Conservation (phyloP, 2,888 invertebrate genomes). For the Ferdinandea cuprea region DNA sequence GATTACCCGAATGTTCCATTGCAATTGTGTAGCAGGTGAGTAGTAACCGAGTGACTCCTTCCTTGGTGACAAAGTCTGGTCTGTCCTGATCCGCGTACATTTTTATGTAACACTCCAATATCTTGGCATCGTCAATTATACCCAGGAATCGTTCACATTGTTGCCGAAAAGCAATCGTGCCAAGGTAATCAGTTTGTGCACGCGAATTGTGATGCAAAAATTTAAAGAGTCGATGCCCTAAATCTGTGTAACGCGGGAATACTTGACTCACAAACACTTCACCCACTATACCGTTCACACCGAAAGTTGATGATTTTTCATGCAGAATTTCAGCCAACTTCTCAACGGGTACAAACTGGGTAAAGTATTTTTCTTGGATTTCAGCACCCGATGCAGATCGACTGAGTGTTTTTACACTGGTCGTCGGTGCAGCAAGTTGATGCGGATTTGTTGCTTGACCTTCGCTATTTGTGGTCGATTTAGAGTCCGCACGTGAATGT, state of each 20-base stretch:
- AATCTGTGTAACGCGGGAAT: slow-evolving; percentile 90
- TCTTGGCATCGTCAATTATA: slow-evolving; percentile 85
- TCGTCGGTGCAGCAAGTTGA: slow-evolving; percentile 1
- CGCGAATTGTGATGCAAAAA: slow-evolving; percentile 86
- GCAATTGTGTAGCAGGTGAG: slow-evolving; percentile 90
- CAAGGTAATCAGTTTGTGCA: slow-evolving; percentile 86
- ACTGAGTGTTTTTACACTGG: slow-evolving; percentile 81
- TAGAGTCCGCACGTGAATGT: slow-evolving; percentile 60
- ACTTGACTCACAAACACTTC: slow-evolving; percentile 86
- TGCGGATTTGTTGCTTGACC: slow-evolving; percentile 15
- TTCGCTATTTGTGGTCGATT: slow-evolving; percentile 46
- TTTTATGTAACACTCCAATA: slow-evolving; percentile 88
- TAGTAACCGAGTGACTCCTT: slow-evolving; percentile 87
- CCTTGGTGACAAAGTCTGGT: slow-evolving; percentile 86
- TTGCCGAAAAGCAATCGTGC: slow-evolving; percentile 87
- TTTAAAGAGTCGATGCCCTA: slow-evolving; percentile 88
- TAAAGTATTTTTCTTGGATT: slow-evolving; percentile 86
- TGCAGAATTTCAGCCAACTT: slow-evolving; percentile 90
- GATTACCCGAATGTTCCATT: slow-evolving; percentile 89
- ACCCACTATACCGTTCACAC: slow-evolving; percentile 88
- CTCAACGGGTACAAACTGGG: slow-evolving; percentile 89
- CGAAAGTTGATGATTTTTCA: slow-evolving; percentile 88
- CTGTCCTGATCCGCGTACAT: slow-evolving; percentile 85
- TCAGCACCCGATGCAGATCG: slow-evolving; percentile 88
- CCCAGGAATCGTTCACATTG: slow-evolving; percentile 88